A percentile compares a stretch with the other conserved stretches of the same genome.
Conservation (phyloP, 2,113 vertebrate species). For the Thermophis baileyi region DNA sequence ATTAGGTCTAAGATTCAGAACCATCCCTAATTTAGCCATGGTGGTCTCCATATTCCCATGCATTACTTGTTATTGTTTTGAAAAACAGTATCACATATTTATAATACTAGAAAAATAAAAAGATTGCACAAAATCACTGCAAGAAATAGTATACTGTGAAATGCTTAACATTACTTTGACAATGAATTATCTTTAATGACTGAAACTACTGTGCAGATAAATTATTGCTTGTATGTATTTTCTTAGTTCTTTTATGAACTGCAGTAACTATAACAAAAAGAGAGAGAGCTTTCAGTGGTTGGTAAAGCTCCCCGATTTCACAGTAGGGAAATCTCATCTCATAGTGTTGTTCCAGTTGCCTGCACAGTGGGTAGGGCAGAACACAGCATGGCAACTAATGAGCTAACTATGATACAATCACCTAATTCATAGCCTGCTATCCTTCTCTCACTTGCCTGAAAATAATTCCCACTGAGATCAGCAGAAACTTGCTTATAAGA, state of each 20-base stretch:
- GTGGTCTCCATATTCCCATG: background rate
- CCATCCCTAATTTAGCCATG: background rate
- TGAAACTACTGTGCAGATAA: background rate
- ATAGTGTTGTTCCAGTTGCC: background rate
- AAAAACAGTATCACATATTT: background rate
- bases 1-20: background rate
- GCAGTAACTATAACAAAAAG: background rate
- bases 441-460: background rate
- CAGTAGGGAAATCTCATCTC: background rate
- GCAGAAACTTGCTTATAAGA: background rate
- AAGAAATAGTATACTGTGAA: background rate
- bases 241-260: background rate
- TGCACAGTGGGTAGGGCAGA: background rate
- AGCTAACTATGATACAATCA: background rate
- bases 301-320: background rate
- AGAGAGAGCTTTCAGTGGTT: background rate
- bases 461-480: background rate
- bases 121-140: background rate
- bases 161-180: background rate
- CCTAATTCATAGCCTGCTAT: background rate
- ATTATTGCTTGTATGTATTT: background rate
- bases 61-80: background rate
- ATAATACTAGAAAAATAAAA: background rate
- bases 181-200: background rate
- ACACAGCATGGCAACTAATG: background rate